These are phyloP conservation scores for Pyrocephalus nanus DNA, from an alignment of 2,797 vertebrate species.

Conservation along the genomic window DNA sequence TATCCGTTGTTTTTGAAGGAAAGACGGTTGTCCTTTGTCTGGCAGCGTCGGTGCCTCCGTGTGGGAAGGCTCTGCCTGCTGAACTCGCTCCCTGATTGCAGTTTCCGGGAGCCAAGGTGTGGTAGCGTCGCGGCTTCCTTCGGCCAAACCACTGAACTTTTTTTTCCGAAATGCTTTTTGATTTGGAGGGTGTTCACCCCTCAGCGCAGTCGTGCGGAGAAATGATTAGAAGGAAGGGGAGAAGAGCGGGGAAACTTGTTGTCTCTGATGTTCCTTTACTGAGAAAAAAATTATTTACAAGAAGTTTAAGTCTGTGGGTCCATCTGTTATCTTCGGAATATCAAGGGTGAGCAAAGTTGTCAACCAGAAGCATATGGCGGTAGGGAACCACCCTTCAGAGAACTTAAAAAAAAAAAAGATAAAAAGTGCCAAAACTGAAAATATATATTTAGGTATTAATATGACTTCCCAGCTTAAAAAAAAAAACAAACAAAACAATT, in stretches of 20 bases:
- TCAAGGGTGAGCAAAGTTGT: background rate
- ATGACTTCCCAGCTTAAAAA: background rate
- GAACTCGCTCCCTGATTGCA: background rate
- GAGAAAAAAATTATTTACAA: background rate
- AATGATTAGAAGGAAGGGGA: background rate
- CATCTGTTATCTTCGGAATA: background rate
- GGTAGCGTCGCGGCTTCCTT: conserved; percentile 41
- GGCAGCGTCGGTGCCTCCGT: background rate
- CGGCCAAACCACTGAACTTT: conserved; percentile 54
- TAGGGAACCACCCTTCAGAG: background rate
- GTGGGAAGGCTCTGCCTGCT: background rate
- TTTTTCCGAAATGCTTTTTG: conserved; percentile 4
- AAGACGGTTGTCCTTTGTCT: background rate
- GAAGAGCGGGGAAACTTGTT: background rate
- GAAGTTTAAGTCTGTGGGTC: background rate
- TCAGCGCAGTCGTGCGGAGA: background rate
- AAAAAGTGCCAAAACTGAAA: background rate
- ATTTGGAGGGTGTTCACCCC: conserved; percentile 34
- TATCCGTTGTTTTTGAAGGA: background rate
- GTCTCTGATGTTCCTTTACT: background rate
- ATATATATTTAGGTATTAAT: background rate
- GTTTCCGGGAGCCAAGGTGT: conserved; percentile 53
- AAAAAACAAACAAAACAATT: background rate
- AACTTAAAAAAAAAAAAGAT: background rate
- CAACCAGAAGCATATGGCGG: background rate